Conservation (phyloP, 37 sponge, comb jelly and placozoan species). For the Cliona cf. orientalis region DNA sequence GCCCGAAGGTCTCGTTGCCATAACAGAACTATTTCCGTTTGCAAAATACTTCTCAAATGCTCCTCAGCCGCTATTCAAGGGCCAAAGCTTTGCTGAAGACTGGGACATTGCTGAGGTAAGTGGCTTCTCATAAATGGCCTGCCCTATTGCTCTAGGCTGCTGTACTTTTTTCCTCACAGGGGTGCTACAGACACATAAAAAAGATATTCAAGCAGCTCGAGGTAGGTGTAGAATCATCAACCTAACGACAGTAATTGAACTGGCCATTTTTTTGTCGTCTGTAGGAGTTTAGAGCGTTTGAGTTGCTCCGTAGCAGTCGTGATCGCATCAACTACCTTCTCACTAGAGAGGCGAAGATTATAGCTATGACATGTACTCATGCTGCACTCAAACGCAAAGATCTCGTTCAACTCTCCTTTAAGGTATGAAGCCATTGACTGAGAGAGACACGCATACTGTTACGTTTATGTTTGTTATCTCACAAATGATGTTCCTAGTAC, state of each 20-base stretch:
- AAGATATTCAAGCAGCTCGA: constrained; percentile 96
- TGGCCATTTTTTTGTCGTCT: background rate
- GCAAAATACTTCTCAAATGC: constrained; percentile 91
- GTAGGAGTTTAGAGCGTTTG: constrained; percentile 93
- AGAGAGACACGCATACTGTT: background rate
- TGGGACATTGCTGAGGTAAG: constrained; percentile 93
- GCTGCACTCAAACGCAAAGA: constrained; percentile 96
- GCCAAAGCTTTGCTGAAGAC: constrained; percentile 79
- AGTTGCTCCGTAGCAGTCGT: constrained; percentile 87
- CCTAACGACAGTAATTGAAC: background rate
- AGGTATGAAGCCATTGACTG: constrained; percentile 64
- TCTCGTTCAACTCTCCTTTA: constrained; percentile 96
- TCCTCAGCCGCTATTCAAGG: constrained; percentile 92
- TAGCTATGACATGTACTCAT: constrained; percentile 99
- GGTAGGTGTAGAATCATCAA: no score
- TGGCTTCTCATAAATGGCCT: background rate
- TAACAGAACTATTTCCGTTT: constrained; percentile 91
- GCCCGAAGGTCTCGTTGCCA: constrained; percentile 62
- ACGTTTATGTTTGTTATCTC: background rate
- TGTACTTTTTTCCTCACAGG: constrained; percentile 38
- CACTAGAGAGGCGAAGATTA: constrained; percentile 95
- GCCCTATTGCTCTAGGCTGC: background rate
- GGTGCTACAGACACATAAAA: constrained; percentile 93
- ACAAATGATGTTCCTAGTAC: constrained; percentile 65
- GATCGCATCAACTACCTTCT: constrained; percentile 97